Base-by-base conservation (phyloP, 2,888 invertebrate genomes). In the Lepidonotus clava region DNA sequence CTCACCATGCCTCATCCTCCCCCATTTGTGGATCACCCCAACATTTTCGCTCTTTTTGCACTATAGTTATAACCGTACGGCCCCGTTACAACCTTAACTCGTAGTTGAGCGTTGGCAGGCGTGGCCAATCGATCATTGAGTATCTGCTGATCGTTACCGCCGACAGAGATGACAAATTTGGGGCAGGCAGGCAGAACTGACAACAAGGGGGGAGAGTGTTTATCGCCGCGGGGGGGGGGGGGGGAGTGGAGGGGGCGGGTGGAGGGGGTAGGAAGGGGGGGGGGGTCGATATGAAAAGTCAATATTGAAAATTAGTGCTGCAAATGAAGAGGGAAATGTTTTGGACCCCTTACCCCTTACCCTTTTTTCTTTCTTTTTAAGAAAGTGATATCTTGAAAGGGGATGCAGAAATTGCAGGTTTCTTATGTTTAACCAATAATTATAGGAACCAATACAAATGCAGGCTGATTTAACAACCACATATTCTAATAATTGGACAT, bases 81-180 rank as follows among this genome's bases (percentile, higher is more conserved):
- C 24, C 61, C 61, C 21, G 61, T 61, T 61, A 61, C 61, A 61
- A 28, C 61, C 28, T 18, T 53, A 2, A n/a, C 21, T 53, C 53
- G 53, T 1, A 2, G 61, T 2, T 11, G 61, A 0, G 5, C 1
- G 61, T n/a, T 24, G 61, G 61, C n/a, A 61, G 28, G 61, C 61
- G 21, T 61, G 61, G 61, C 32, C 61, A 61, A 61, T 61, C 61
- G 61, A 61, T 61, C 28, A 61, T 32, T 18, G 61, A 24, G 14
- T 61, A 11, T 61, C 61, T 61, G 61, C 61, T 61, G 61, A 61
- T 61, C 61, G 61, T 61, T 61, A 61, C 24, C 32, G 61, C 61
- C 61, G 28, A 61, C 61, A 28, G 61, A 24, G 61, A n/a, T 61
- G 61, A 61, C 61, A 61, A 61, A 61, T 61, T 61, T 32, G 61